These are phyloP conservation scores for Orthosia gracilis DNA, from an alignment of 2,888 invertebrate genomes.

Conservation along the genomic window DNA sequence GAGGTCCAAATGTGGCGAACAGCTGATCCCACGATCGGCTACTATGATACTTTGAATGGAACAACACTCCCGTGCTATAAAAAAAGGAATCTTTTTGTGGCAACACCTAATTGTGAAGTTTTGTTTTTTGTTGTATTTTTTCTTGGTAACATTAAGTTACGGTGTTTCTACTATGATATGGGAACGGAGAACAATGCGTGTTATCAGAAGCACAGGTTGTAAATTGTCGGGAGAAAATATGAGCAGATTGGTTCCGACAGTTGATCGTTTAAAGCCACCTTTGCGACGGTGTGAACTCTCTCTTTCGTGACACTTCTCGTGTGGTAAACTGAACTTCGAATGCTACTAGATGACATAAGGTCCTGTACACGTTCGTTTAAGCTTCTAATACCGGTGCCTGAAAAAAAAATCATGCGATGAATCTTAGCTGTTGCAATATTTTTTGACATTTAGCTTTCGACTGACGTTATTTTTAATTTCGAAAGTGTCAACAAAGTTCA, in stretches of 20 bases:
- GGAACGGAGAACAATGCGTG: conserved; percentile 61
- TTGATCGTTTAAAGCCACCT: conserved; percentile 21
- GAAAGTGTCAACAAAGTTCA: conserved; percentile 11
- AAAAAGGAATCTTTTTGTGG: conserved; percentile 66
- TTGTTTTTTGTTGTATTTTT: conserved; percentile 53
- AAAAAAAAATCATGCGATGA: not conserved
- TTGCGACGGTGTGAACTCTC: conserved; percentile 46
- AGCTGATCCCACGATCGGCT: conserved; percentile 87
- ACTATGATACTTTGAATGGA: conserved; percentile 70
- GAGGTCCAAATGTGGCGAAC: conserved; percentile 87
- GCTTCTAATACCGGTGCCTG: not conserved
- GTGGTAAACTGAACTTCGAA: conserved; percentile 5
- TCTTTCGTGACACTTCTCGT: conserved; percentile 52
- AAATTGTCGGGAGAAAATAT: conserved; percentile 63
- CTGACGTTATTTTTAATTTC: conserved; percentile 2
- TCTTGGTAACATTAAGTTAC: conserved; percentile 48
- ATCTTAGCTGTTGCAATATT: not conserved
- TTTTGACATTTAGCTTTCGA: conserved; percentile 14
- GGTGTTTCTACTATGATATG: conserved; percentile 56
- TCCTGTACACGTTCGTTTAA: not conserved
- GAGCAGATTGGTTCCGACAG: conserved; percentile 49
- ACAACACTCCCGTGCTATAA: conserved; percentile 69
- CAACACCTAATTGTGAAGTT: conserved; percentile 66
- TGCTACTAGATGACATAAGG: not conserved
- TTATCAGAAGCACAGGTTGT: conserved; percentile 58